phyloP scores from a whole-genome alignment of 2,113 vertebrate genomes.

The Trinectes maculatus region DNA sequence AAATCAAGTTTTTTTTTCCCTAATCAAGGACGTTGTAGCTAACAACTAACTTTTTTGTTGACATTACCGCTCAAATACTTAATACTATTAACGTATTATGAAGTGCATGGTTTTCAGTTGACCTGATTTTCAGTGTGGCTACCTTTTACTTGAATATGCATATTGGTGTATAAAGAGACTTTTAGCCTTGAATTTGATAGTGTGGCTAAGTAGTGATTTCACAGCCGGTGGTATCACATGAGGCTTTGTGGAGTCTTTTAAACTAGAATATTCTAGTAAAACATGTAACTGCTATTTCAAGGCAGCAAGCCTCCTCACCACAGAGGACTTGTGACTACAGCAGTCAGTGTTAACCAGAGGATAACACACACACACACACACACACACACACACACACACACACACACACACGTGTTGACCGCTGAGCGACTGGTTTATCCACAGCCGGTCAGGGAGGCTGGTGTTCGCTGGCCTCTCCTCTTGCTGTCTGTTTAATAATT shows the following conservation, averaged over 20 bases:
- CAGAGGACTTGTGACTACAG: slow-evolving; percentile 31
- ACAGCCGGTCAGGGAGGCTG: slow-evolving; percentile 49
- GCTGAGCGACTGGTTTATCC: slow-evolving; percentile 56
- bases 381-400: slow-evolving; percentile 2
- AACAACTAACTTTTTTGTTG: background rate
- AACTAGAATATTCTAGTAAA: slow-evolving; percentile 65
- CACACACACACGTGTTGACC: slow-evolving; percentile 16
- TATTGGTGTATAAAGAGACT: slow-evolving; percentile 33
- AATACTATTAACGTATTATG: too few species aligned
- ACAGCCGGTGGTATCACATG: slow-evolving; percentile 24
- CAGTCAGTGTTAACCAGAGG: slow-evolving; percentile 20
- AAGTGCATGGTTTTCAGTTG: too few species aligned
- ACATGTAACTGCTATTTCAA: slow-evolving; percentile 45
- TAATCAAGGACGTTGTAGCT: too few species aligned
- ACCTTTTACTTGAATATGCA: slow-evolving; percentile 8
- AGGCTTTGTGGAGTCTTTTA: slow-evolving; percentile 40
- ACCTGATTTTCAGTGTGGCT: slow-evolving; percentile 27
- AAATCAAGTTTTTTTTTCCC: background rate
- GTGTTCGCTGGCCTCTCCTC: slow-evolving; percentile 67
- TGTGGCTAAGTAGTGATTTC: slow-evolving; percentile 37
- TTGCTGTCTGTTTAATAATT: slow-evolving; percentile 79
- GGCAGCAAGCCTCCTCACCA: slow-evolving; percentile 23
- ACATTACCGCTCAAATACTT: background rate
- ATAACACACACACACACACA: background rate
- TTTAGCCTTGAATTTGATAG: slow-evolving; percentile 25